Conservation (phyloP, 2,797 vertebrate genomes). For the Falco novaeseelandiae region DNA sequence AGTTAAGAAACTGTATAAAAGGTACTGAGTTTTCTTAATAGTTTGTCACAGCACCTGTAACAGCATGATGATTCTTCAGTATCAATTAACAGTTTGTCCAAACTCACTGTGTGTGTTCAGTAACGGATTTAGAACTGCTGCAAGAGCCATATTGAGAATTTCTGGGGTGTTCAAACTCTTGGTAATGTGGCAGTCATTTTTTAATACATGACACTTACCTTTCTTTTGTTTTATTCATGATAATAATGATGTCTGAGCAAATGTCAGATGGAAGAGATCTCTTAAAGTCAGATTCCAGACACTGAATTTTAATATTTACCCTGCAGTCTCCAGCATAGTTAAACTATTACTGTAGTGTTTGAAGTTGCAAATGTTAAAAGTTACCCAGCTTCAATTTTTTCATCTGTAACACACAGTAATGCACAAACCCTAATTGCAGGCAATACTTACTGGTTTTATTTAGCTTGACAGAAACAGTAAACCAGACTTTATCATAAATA, state of each 20-base stretch:
- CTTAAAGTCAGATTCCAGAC: background rate
- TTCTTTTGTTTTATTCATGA: background rate
- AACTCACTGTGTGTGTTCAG: background rate
- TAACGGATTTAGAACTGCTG: background rate
- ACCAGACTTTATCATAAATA: background rate
- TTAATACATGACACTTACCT: background rate
- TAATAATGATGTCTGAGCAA: slow-evolving; percentile 40
- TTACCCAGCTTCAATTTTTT: background rate
- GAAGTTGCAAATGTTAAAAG: background rate
- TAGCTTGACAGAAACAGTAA: background rate
- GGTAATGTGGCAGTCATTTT: background rate
- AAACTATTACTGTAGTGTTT: background rate
- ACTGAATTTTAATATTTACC: slow-evolving; percentile 2
- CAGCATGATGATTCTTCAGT: background rate
- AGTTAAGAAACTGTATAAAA: background rate
- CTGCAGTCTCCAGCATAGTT: background rate
- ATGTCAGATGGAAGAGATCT: slow-evolving; percentile 26
- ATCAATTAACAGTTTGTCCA: background rate
- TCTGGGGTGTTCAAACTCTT: background rate
- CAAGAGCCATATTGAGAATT: background rate
- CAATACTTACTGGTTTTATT: background rate
- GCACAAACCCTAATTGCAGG: background rate
- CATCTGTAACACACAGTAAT: background rate
- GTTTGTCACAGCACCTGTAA: background rate
- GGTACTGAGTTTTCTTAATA: background rate